phyloP scores from a whole-genome alignment of 2,113 vertebrate species.

The Polypterus senegalus region DNA sequence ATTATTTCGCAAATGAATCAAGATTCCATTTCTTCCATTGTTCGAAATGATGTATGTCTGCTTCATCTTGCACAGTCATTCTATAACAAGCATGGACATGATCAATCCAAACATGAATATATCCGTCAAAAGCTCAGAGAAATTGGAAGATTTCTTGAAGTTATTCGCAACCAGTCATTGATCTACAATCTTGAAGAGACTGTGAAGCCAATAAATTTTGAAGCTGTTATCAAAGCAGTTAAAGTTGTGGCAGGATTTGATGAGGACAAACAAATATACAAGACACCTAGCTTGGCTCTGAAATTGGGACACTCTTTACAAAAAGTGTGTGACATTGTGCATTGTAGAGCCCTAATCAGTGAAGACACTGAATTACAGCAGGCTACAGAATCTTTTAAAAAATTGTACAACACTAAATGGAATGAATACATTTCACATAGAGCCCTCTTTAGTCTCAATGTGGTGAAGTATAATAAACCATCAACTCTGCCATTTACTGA shows the following conservation, averaged over 20 bases:
- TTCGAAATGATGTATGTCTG: constrained; percentile 19
- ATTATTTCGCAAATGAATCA: constrained; percentile 13
- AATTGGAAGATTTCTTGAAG: constrained; percentile 16
- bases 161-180: constrained; percentile 5
- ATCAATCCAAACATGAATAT: constrained; percentile 17
- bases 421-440: neutral
- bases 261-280: neutral
- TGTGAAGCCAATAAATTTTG: constrained; percentile 25
- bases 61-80: constrained; percentile 17
- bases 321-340: constrained; percentile 20
- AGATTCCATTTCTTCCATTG: constrained; percentile 11
- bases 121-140: constrained; percentile 15
- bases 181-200: constrained; percentile 22
- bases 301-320: constrained; percentile 3
- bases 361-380: constrained; percentile 3
- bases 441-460: neutral
- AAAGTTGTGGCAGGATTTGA: constrained; percentile 9
- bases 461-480: neutral
- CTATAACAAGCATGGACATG: constrained; percentile 23
- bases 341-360: constrained; percentile 18
- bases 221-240: constrained; percentile 14
- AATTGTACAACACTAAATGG: constrained; percentile 22
- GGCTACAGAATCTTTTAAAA: constrained; percentile 15
- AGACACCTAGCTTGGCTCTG: neutral
- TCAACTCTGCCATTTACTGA: constrained; percentile 18